Percentiles rank a stretch among this genome's conserved stretches.
Conservation (phyloP, 2,888 invertebrate species). For the Leptinotarsa juncta region DNA sequence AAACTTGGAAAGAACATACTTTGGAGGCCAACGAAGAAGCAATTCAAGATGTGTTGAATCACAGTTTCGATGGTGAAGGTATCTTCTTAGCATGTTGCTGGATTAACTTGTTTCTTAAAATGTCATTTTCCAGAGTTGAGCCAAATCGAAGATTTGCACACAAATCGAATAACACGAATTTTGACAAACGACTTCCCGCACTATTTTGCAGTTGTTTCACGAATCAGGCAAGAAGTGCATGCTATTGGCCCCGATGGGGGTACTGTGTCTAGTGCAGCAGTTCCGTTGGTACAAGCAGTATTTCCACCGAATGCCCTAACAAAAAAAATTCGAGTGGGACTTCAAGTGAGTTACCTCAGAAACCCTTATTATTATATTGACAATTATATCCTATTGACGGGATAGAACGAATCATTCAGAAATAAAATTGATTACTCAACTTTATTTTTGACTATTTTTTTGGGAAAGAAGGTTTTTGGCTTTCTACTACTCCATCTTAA, state of each 20-base stretch:
- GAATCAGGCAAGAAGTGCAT: slow-evolving; percentile 96
- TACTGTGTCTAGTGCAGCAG: slow-evolving; percentile 92
- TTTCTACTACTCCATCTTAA: no score
- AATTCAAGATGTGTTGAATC: slow-evolving; percentile 91
- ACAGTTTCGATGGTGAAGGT: slow-evolving; percentile 89
- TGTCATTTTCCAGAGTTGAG: slow-evolving; percentile 71
- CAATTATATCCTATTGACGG: neutral
- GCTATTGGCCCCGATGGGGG: slow-evolving; percentile 98
- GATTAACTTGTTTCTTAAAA: no score
- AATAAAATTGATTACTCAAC: no score
- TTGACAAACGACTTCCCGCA: slow-evolving; percentile 97
- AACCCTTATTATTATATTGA: neutral
- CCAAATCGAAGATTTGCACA: slow-evolving; percentile 85
- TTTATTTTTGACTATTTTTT: no score
- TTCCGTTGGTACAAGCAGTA: slow-evolving; percentile 84
- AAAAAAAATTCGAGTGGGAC: slow-evolving; percentile 98
- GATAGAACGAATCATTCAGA: neutral
- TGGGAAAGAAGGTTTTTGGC: no score
- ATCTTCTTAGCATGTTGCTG: slow-evolving; percentile 36
- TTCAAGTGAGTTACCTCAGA: slow-evolving; percentile 74
- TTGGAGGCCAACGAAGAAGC: slow-evolving; percentile 87
- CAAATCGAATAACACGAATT: slow-evolving; percentile 92
- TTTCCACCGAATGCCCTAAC: slow-evolving; percentile 97
- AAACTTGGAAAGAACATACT: slow-evolving; percentile 97
- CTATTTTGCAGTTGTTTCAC: slow-evolving; percentile 95